Evolutionary conservation across 2,797 vertebrate genomes (phyloP).

Genomic region (Rhinella marina): DNA sequence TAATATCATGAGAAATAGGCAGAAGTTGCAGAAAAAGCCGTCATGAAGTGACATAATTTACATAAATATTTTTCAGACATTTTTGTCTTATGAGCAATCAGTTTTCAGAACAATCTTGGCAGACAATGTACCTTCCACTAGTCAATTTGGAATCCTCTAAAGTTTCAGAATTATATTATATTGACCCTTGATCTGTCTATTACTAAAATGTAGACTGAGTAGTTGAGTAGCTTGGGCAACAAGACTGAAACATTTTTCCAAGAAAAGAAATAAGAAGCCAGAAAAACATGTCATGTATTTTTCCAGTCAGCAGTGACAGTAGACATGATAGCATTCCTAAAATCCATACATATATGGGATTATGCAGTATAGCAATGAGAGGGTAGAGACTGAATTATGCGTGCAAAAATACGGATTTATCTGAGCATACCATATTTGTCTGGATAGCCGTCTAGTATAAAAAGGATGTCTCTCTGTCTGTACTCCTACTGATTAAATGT

Average conservation of each 20-base stretch:
- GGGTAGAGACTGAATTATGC: neutral
- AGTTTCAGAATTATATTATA: slow-evolving; percentile 21
- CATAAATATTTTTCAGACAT: slow-evolving; percentile 27
- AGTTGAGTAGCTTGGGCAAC: neutral
- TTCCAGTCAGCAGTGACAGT: neutral
- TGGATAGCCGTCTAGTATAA: too few species aligned
- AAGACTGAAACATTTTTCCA: neutral
- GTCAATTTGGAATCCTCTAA: neutral
- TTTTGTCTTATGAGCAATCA: slow-evolving; percentile 28
- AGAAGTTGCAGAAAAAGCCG: neutral
- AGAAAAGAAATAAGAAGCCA: neutral
- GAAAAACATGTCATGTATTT: neutral
- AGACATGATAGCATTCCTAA: too few species aligned
- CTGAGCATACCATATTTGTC: too few species aligned
- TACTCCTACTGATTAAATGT: too few species aligned
- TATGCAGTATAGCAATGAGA: neutral
- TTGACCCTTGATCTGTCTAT: slow-evolving; percentile 20
- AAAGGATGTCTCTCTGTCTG: too few species aligned
- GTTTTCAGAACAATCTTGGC: slow-evolving; percentile 17
- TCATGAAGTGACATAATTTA: slow-evolving; percentile 18
- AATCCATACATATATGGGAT: neutral
- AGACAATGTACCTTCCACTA: neutral
- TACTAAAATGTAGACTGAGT: slow-evolving; percentile 14
- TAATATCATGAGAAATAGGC: neutral
- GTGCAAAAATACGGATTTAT: neutral